Conservation (phyloP, 2,113 vertebrate genomes). For the Gavia stellata region DNA sequence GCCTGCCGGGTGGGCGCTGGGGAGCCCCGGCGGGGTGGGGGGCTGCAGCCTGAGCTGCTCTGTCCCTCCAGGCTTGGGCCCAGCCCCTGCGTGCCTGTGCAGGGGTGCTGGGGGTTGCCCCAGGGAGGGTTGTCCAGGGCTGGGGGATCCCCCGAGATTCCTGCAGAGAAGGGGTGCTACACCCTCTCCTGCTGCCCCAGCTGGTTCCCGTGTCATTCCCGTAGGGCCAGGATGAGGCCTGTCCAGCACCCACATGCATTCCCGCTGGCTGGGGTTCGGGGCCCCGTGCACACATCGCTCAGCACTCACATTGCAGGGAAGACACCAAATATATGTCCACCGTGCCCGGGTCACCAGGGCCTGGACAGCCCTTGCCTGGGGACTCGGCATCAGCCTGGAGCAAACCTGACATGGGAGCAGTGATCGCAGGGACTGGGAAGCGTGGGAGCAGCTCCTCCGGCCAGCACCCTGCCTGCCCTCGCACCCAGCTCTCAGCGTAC, state of each 20-base stretch:
- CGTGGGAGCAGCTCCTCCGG: background rate
- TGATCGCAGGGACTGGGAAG: background rate
- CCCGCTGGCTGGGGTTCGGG: background rate
- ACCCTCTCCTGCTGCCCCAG: rapidly evolving
- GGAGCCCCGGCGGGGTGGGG: background rate
- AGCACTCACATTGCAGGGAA: rapidly evolving
- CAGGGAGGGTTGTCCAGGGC: background rate
- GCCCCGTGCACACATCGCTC: rapidly evolving
- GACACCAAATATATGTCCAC: background rate
- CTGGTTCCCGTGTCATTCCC: background rate
- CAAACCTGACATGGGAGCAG: background rate
- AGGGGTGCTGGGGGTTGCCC: background rate
- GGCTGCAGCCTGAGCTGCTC: background rate
- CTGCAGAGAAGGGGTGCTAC: background rate
- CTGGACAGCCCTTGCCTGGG: rapidly evolving
- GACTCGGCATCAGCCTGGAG: background rate
- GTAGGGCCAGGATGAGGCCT: background rate
- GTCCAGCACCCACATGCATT: background rate
- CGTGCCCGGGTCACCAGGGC: too few species aligned
- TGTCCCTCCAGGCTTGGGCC: background rate
- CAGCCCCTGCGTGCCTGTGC: too few species aligned
- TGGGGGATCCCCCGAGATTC: background rate
- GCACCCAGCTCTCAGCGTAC: background rate
- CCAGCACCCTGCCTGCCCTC: background rate
- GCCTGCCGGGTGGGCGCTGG: background rate